phyloP scores from a whole-genome alignment of 2,113 vertebrate species.

The Dicaeum eximium region DNA sequence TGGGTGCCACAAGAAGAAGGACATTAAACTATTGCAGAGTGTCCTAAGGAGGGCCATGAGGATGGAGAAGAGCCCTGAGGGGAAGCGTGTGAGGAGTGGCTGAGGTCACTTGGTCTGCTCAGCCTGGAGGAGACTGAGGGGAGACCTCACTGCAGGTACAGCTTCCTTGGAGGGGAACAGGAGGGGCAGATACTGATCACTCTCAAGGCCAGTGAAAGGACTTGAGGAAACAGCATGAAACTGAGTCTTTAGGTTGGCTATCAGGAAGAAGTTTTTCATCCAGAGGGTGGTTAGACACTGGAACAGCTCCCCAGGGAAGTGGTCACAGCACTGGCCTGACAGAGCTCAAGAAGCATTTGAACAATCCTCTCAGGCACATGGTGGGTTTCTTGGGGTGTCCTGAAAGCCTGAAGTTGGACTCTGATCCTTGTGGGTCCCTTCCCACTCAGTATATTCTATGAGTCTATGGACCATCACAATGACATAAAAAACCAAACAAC shows the following conservation, averaged over 20 bases:
- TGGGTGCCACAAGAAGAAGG: background rate
- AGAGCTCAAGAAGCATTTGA: background rate
- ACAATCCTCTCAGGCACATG: background rate
- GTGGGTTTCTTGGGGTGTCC: background rate
- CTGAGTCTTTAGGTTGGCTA: background rate
- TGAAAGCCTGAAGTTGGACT: background rate
- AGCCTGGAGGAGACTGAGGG: background rate
- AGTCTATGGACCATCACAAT: background rate
- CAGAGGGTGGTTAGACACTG: background rate
- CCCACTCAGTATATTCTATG: background rate
- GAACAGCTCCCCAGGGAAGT: background rate
- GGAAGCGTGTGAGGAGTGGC: accelerated
- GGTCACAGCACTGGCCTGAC: background rate
- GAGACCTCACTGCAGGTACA: background rate
- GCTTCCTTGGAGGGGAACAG: accelerated
- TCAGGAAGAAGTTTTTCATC: background rate
- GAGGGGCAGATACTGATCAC: background rate
- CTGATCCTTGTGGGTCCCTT: background rate
- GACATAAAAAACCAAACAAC: background rate
- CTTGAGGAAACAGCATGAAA: background rate
- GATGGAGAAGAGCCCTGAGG: background rate
- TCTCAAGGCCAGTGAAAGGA: background rate
- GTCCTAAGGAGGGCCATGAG: background rate
- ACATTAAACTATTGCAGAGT: background rate
- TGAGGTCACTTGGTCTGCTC: background rate